A percentile compares a stretch with the other conserved stretches of the same genome.
These are phyloP conservation scores for Slavum lentiscoides DNA, from an alignment of 2,888 invertebrate species.

Conservation along the genomic window DNA sequence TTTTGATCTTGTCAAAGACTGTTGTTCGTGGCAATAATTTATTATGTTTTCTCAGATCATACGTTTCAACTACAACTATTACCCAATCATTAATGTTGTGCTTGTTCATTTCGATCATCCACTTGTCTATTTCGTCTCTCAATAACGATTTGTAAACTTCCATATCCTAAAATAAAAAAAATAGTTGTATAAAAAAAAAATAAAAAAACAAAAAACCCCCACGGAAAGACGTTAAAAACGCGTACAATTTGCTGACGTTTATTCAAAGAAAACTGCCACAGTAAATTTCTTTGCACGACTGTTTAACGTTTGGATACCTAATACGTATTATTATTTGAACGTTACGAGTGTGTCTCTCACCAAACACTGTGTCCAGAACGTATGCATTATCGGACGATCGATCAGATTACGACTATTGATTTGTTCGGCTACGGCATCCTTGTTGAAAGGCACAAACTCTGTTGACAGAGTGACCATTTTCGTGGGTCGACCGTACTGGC, in stretches of 20 bases:
- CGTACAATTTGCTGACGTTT: not conserved
- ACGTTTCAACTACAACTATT: conserved; percentile 88
- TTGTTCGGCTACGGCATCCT: conserved; percentile 73
- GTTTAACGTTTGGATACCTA: not conserved
- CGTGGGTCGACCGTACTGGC: conserved; percentile 83
- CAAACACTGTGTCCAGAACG: conserved; percentile 92
- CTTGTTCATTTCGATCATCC: conserved; percentile 78
- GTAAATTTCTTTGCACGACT: not conserved
- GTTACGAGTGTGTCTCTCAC: conserved; percentile 70
- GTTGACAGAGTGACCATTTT: conserved; percentile 83
- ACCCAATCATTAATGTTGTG: conserved; percentile 87
- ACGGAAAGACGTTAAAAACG: not conserved
- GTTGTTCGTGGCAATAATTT: conserved; percentile 90
- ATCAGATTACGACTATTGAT: conserved; percentile 74
- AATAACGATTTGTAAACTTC: conserved; percentile 85
- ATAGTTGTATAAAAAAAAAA: not conserved
- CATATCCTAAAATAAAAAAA: conserved; percentile 71
- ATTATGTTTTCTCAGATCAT: conserved; percentile 87
- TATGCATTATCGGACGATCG: conserved; percentile 88
- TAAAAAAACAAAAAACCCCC: not conserved
- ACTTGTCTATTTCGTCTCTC: conserved; percentile 86
- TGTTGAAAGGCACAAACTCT: conserved; percentile 78
- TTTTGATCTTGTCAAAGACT: conserved; percentile 90
- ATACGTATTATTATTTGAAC: not conserved
- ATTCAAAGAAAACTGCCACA: not conserved